These are phyloP conservation scores for Drosophila neocordata DNA, from an alignment of 1,140 invertebrate genomes.

Conservation along the genomic window DNA sequence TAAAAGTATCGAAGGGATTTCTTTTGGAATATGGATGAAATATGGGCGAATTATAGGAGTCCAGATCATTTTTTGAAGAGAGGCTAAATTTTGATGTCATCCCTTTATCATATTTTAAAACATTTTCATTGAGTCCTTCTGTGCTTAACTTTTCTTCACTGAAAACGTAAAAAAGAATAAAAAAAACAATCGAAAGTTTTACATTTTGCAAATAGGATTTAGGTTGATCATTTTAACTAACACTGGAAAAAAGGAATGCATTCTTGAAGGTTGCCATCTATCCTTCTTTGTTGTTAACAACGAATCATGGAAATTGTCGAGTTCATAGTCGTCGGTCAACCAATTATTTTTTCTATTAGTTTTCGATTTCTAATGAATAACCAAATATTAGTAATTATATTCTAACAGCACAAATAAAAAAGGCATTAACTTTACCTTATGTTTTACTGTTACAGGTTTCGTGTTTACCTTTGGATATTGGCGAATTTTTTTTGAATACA, in stretches of 20 bases:
- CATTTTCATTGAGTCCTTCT: neutral
- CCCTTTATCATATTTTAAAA: neutral
- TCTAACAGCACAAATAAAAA: neutral
- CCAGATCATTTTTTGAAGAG: neutral
- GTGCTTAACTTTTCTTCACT: neutral
- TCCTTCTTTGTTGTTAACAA: neutral
- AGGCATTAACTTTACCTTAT: neutral
- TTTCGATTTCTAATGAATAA: neutral
- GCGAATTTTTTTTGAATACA: neutral
- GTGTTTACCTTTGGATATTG: neutral
- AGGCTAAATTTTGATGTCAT: neutral
- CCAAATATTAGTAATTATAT: too few species aligned
- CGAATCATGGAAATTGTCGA: neutral
- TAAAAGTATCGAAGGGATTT: neutral
- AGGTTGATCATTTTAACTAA: neutral
- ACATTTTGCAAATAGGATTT: neutral
- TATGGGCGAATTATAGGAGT: neutral
- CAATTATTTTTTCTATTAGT: neutral
- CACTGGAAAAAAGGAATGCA: neutral
- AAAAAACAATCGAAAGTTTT: too few species aligned
- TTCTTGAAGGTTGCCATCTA: neutral
- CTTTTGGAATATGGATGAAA: neutral
- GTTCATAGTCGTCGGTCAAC: neutral
- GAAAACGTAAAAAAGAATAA: neutral
- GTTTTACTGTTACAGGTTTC: neutral